Base-by-base conservation (phyloP, 2,797 vertebrate genomes). In the Scolopax rusticola region DNA sequence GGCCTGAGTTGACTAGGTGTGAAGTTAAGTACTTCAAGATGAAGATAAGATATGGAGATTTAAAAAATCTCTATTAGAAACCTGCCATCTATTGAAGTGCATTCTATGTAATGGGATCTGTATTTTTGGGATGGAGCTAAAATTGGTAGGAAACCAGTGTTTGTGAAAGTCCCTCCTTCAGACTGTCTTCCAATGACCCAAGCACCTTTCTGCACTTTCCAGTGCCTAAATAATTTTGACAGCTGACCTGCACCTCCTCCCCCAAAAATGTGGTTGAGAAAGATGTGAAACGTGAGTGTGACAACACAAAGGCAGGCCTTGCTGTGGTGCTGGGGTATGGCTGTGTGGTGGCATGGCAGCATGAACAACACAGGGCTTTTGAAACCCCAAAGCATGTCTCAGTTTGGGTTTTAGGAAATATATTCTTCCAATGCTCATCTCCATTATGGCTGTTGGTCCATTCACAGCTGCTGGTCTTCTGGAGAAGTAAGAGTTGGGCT, bases 1-100 rank as follows among this genome's bases (percentile, higher is more conserved):
- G 95, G 94, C 84, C 43, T 36, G 70, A 93, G 70, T n/a, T 89
- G 95, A 86, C 93, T 89, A 90, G 81, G 92, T 96, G 93, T 96
- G 95, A 95, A 94, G 76, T 89, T 89, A 69, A 90, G 33, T 84
- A 73, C 67, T 88, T 90, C 36, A 50, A 89, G 96, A 95, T 95
- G 75, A 79, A 96, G 96, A 95, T 95, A 95, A 96, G 96, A 91
- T 93, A 94, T 0, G 56, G 75, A 77, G 45, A 77, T 75, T 59
- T 45, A 10, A 23, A 40, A 80, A 78, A 85, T 40, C 51, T 43
- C 79, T 67, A 1, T 53, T 89, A 92, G 67, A 77, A 84, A 57
- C 70, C 48, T 63, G 60, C 10, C 45, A 36, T 65, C 80, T 76
- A 27, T 33, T 89, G 86, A 94, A 89, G 75, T 56, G 92, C 84